phyloP scores from a whole-genome alignment of 2,113 vertebrate genomes.

The Crotophaga sulcirostris region DNA sequence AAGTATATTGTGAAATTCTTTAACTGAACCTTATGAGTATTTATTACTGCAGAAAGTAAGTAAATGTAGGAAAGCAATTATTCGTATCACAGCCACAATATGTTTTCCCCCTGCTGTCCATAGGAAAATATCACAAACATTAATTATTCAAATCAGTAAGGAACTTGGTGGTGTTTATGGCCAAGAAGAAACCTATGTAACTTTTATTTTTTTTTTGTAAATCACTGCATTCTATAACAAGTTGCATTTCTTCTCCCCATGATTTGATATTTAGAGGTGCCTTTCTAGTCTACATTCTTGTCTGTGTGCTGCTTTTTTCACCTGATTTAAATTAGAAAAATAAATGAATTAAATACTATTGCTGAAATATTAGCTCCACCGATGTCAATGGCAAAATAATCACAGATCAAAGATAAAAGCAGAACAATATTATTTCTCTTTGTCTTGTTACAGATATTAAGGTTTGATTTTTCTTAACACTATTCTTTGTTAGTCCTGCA shows the following conservation, averaged over 20 bases:
- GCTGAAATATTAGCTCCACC: background rate
- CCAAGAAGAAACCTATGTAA: background rate
- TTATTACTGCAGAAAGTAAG: slow-evolving; percentile 35
- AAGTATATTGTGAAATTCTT: slow-evolving; percentile 42
- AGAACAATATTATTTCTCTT: background rate
- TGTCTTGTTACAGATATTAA: background rate
- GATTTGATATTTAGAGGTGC: background rate
- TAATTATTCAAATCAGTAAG: slow-evolving; percentile 1
- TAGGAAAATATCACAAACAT: background rate
- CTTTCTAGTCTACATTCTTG: background rate
- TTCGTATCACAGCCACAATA: background rate
- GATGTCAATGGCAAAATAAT: background rate
- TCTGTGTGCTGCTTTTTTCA: background rate
- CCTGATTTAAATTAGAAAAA: background rate
- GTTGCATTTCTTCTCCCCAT: background rate
- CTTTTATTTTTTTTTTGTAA: background rate
- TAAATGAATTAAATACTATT: background rate
- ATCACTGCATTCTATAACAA: background rate
- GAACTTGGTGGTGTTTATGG: background rate
- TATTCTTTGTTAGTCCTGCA: background rate
- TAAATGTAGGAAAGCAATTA: slow-evolving; percentile 34
- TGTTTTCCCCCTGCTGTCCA: background rate
- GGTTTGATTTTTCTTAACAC: background rate
- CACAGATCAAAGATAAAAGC: background rate
- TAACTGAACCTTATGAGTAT: background rate